Evolutionary conservation across 2,888 invertebrate genomes (phyloP).

Genomic region (Pyrrhia umbra): DNA sequence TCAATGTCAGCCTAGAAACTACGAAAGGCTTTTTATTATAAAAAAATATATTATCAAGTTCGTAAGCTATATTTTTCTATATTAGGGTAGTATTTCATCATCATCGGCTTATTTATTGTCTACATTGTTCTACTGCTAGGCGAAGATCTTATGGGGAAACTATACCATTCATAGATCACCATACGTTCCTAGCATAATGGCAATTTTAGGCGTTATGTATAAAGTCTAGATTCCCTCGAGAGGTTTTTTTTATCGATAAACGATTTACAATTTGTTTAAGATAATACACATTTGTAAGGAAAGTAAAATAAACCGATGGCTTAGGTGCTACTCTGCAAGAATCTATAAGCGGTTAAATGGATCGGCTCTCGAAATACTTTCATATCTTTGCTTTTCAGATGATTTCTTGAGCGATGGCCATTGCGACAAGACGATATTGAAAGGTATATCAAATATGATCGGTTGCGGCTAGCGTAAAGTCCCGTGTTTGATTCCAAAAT

Average conservation of each 20-base stretch:
- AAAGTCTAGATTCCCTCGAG: no score
- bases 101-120: not conserved
- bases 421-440: conserved; percentile 16
- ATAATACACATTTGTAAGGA: no score
- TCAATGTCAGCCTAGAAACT: conserved; percentile 22
- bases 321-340: not conserved
- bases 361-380: conserved; percentile 30
- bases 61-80: not conserved
- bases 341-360: conserved; percentile 11
- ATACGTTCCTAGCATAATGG: no score
- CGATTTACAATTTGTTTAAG: no score
- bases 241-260: no score
- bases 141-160: no score
- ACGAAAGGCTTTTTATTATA: conserved; percentile 6
- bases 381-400: conserved; percentile 32
- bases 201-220: no score
- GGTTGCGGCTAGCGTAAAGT: not conserved
- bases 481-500: no score
- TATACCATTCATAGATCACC: no score
- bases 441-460: conserved; percentile 15
- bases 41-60: not conserved
- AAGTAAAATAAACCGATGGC: not conserved
- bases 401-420: conserved; percentile 28
- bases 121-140: no score
- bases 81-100: not conserved